phyloP scores from a whole-genome alignment of 2,888 invertebrate species.

The Kuschelorhynchus macadamiae region DNA sequence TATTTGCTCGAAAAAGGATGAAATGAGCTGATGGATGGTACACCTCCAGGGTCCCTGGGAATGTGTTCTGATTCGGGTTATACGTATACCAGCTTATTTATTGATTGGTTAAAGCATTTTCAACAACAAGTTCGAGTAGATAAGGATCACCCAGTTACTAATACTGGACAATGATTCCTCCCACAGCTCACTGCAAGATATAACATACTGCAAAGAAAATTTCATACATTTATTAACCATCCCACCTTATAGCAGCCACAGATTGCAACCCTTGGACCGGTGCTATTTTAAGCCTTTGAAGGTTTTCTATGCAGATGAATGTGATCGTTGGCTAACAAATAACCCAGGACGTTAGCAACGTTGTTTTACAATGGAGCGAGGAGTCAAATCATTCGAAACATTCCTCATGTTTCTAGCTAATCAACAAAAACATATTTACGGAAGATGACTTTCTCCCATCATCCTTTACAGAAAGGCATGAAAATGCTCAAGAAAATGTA shows the following conservation, averaged over 20 bases:
- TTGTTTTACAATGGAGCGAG: background rate
- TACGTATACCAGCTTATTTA: conserved; percentile 10
- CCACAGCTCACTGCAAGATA: conserved; percentile 1
- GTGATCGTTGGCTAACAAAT: background rate
- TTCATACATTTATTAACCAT: conserved; percentile 5
- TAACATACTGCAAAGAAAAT: conserved; percentile 11
- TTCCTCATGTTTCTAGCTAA: background rate
- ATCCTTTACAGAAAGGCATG: no score
- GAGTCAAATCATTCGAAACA: conserved; percentile 11
- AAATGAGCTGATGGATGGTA: background rate
- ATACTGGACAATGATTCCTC: conserved; percentile 10
- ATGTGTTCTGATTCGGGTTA: conserved; percentile 8
- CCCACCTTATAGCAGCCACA: conserved; percentile 11
- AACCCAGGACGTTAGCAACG: background rate
- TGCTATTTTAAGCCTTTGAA: background rate
- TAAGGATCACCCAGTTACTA: background rate
- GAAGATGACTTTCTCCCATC: no score
- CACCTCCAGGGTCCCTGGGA: background rate
- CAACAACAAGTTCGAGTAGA: background rate
- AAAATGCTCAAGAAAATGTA: no score
- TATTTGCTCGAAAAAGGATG: conserved; percentile 8
- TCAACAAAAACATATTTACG: no score
- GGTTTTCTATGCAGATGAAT: background rate
- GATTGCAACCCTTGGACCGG: conserved; percentile 14
- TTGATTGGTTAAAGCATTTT: conserved; percentile 13